Percentiles rank a stretch among this genome's conserved stretches.
These are phyloP conservation scores for Intellagama lesueurii DNA, from an alignment of 2,797 vertebrate genomes.

Conservation along the genomic window DNA sequence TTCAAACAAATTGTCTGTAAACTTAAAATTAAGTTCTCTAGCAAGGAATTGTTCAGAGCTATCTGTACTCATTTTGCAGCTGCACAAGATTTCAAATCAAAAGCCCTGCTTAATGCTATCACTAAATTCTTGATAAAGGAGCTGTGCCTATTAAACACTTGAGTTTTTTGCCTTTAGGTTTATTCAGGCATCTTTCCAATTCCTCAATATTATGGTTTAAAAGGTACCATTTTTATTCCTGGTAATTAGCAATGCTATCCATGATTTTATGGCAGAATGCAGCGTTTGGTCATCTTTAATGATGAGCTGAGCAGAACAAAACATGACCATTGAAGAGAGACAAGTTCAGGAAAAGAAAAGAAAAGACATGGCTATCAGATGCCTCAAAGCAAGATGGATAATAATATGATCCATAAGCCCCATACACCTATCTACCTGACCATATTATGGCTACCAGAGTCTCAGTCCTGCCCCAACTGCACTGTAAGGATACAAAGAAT, in stretches of 20 bases:
- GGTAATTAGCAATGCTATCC: slow-evolving; percentile 39
- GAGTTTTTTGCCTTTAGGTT: slow-evolving; percentile 15
- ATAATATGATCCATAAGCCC: no score
- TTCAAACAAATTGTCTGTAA: not conserved
- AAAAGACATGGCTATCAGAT: slow-evolving; percentile 6
- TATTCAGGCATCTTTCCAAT: slow-evolving; percentile 42
- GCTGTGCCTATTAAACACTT: slow-evolving; percentile 24
- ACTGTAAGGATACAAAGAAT: no score
- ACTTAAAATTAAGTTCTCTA: not conserved
- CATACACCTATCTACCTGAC: no score
- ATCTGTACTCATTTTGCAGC: not conserved
- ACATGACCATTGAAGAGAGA: slow-evolving; percentile 17
- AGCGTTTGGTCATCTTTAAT: slow-evolving; percentile 52
- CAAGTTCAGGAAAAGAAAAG: slow-evolving; percentile 10
- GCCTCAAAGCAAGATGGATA: no score
- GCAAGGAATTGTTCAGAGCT: not conserved
- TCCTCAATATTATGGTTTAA: slow-evolving; percentile 47
- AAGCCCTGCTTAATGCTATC: slow-evolving; percentile 31
- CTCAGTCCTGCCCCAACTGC: no score
- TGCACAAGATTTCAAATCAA: slow-evolving; percentile 34
- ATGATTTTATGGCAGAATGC: slow-evolving; percentile 55
- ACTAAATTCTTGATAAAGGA: slow-evolving; percentile 45
- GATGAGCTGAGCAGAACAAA: slow-evolving; percentile 30
- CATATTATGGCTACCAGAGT: no score
- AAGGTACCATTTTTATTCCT: slow-evolving; percentile 56